phyloP scores from a whole-genome alignment of 2,888 invertebrate species.

The Anagyrus pseudococci region DNA sequence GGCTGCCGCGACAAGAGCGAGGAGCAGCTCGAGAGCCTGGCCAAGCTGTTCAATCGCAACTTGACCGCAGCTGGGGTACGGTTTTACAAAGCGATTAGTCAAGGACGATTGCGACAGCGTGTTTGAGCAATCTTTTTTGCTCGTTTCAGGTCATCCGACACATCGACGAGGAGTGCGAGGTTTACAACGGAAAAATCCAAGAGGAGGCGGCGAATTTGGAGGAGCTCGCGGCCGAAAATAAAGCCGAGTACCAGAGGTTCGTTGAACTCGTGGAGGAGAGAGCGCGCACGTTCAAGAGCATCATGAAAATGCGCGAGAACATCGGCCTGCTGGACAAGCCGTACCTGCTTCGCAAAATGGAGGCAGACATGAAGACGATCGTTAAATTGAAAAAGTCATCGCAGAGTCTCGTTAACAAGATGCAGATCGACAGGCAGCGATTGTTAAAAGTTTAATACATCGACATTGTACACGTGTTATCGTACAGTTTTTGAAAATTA shows the following conservation, averaged over 20 bases:
- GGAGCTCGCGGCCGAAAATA: conserved; percentile 16
- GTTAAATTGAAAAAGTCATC: conserved; percentile 25
- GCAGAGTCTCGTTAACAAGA: background rate
- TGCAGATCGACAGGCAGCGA: background rate
- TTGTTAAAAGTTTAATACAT: too few relatives aligned
- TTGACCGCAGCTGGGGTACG: conserved; percentile 35
- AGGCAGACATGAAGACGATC: conserved; percentile 29
- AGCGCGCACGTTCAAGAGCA: conserved; percentile 37
- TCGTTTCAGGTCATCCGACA: conserved; percentile 41
- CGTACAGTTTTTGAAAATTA: background rate
- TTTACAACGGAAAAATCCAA: conserved; percentile 26
- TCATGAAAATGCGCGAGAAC: conserved; percentile 31
- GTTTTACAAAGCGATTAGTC: too few relatives aligned
- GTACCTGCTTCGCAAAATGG: conserved; percentile 39
- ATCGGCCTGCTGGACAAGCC: conserved; percentile 38
- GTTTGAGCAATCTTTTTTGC: too few relatives aligned
- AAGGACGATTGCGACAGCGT: too few relatives aligned
- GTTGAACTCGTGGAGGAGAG: conserved; percentile 30
- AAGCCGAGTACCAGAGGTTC: conserved; percentile 21
- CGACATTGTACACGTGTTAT: background rate
- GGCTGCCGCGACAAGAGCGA: conserved; percentile 40
- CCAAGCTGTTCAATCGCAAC: conserved; percentile 35
- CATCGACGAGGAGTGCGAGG: conserved; percentile 39
- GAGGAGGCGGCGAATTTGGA: conserved; percentile 9
- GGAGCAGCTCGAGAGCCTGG: conserved; percentile 39